Conservation (phyloP, 2,888 invertebrate species). For the Oligia strigilis region DNA sequence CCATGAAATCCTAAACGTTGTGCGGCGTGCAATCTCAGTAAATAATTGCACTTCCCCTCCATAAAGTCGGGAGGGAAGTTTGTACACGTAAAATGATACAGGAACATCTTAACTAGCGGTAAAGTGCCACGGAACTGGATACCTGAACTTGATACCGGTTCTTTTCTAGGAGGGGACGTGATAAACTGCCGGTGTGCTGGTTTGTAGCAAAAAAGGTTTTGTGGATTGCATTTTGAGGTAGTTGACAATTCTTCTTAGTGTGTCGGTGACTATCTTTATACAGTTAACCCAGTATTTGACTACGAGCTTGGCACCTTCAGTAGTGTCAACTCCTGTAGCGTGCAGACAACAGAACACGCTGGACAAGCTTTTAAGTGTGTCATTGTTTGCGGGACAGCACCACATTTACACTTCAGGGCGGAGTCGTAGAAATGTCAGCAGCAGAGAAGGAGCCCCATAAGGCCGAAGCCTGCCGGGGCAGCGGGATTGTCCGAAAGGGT, state of each 20-base stretch:
- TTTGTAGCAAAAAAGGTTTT: not conserved
- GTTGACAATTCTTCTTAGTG: not conserved
- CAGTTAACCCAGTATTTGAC: not conserved
- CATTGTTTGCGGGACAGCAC: no score
- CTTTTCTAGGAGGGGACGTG: conserved; percentile 22
- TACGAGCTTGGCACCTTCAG: not conserved
- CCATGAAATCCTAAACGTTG: conserved; percentile 62
- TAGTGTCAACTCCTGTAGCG: no score
- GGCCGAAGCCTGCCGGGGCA: no score
- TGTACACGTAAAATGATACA: conserved; percentile 64
- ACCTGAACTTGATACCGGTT: conserved; percentile 52
- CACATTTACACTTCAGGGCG: no score
- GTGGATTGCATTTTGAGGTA: not conserved
- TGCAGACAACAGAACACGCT: no score
- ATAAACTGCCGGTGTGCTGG: not conserved
- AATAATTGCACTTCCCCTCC: conserved; percentile 73
- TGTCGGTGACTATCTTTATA: not conserved
- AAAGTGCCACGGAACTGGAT: conserved; percentile 51
- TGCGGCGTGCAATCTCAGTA: conserved; percentile 68
- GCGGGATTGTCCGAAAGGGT: no score
- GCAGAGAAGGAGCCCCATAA: no score
- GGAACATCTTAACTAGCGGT: conserved; percentile 59
- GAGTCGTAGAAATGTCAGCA: no score
- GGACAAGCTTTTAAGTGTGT: no score
- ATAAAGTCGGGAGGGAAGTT: conserved; percentile 58